Evolutionary conservation across 2,888 invertebrate genomes (phyloP), one percentile per base, ranked within the genome.

Genomic region (Chydorus sphaericus): DNA sequence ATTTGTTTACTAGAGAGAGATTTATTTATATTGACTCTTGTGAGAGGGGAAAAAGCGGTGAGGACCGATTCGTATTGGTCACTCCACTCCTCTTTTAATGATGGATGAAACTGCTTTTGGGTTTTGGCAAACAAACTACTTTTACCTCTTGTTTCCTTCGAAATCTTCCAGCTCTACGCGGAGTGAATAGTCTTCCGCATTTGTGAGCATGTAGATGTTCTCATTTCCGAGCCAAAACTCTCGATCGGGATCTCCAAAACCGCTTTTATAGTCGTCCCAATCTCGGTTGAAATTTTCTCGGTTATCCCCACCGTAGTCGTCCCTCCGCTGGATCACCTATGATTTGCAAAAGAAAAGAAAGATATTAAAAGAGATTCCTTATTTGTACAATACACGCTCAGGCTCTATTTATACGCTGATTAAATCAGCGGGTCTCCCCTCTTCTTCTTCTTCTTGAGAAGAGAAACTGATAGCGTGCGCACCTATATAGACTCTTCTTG

Each of bases 161-260:
- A 44, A 91, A 70, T 91, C 91, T 70, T 91, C 90, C 2, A 91
- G 74, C 66, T 91, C 91, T 6, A 91, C 85, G 55, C 91, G 71
- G 0, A 91, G 74, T 69, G 84, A 81, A 68, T 90, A 90, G 66
- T 90, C 89, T 65, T 91, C 90, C 65, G 90, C 88, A 67, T 89
- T 89, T 37, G 91, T 90, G 48, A 91, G 74, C 86, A 90, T 88
- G 69, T 89, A 90, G 61, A 91, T 90, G 66, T 91, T 91, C 69
- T 91, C 89, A 66, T 91, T 91, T 54, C 91, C 91, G 28, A 91
- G 76, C 90, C 90, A 91, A 71, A 91, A 88, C 69, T 91, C 90
- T 66, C 85, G 83, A 61, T 81, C 82, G 1, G 89, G 85, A 72
- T 91, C 89, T 3, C 90, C 91, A 67, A 91, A 91, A 1, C 91